Evolutionary conservation across 2,888 invertebrate genomes (phyloP).

Genomic region (Sinohyriopsis cumingii): DNA sequence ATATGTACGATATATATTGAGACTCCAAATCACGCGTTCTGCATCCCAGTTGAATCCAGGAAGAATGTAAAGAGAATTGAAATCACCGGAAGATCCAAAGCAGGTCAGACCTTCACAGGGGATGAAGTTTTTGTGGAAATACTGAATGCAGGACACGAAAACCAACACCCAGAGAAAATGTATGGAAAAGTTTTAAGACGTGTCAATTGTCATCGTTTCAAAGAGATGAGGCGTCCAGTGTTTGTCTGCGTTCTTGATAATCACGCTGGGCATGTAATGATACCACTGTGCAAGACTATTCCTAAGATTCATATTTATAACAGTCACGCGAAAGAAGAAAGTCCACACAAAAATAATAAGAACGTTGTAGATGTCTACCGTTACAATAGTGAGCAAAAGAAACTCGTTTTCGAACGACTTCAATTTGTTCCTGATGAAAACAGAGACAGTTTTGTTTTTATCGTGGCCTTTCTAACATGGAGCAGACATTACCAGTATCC

Average conservation of each 20-base stretch:
- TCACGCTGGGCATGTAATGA: constrained; percentile 34
- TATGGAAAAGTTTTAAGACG: constrained; percentile 38
- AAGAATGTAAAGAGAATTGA: too few species aligned
- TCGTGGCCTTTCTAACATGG: constrained; percentile 25
- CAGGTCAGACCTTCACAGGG: too few species aligned
- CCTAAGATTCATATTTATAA: constrained; percentile 29
- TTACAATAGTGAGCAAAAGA: constrained; percentile 6
- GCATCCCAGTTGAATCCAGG: too few species aligned
- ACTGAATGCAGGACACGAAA: too few species aligned
- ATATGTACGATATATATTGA: too few species aligned
- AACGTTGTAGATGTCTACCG: constrained; percentile 16
- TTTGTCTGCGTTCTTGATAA: constrained; percentile 45
- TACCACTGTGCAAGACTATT: constrained; percentile 35
- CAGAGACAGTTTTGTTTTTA: constrained; percentile 11
- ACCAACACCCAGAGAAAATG: neutral
- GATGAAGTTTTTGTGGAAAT: too few species aligned
- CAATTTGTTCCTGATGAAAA: constrained; percentile 10
- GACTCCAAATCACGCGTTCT: too few species aligned
- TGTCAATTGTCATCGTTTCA: constrained; percentile 19
- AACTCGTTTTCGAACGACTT: constrained; percentile 5
- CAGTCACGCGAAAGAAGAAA: constrained; percentile 35
- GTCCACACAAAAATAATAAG: constrained; percentile 13
- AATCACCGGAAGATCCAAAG: too few species aligned
- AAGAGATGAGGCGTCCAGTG: constrained; percentile 34
- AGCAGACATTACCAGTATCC: constrained; percentile 17